phyloP scores from a whole-genome alignment of 35 echinoderm and acorn worm genomes.

The Anneissia japonica region DNA sequence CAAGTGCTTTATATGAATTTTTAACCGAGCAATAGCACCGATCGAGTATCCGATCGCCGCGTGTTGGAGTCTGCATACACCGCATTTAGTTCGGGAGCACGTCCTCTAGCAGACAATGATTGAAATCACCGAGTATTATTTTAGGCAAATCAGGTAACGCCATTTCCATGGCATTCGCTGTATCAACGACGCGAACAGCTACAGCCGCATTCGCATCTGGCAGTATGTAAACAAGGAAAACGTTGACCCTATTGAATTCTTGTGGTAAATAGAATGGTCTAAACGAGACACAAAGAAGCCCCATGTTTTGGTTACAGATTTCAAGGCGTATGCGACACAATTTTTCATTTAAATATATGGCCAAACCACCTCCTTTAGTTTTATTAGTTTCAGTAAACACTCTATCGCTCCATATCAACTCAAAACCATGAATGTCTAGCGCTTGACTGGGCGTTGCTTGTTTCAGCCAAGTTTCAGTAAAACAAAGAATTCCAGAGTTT shows the following conservation, averaged over 20 bases:
- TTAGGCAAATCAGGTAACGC: constrained; percentile 18
- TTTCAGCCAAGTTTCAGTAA: no score
- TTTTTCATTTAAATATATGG: no score
- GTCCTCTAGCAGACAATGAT: neutral
- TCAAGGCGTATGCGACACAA: neutral
- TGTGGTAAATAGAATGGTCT: constrained; percentile 7
- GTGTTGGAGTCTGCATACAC: neutral
- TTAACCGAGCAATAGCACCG: no score
- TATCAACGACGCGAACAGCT: neutral
- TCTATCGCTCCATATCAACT: no score
- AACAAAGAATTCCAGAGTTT: no score
- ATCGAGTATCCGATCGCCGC: neutral
- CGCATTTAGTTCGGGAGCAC: neutral
- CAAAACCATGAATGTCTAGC: no score
- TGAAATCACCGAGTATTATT: constrained; percentile 15
- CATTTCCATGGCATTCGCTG: neutral
- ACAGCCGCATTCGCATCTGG: neutral
- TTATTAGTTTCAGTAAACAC: no score
- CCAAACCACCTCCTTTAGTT: no score
- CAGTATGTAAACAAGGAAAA: constrained; percentile 12
- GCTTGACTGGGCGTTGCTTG: no score
- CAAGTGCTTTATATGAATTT: constrained; percentile 1
- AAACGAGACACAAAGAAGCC: neutral
- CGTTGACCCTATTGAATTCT: neutral
- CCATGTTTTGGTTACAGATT: constrained; percentile 7